phyloP scores from a whole-genome alignment of 2,888 invertebrate species.

The Strigamia maritima region DNA sequence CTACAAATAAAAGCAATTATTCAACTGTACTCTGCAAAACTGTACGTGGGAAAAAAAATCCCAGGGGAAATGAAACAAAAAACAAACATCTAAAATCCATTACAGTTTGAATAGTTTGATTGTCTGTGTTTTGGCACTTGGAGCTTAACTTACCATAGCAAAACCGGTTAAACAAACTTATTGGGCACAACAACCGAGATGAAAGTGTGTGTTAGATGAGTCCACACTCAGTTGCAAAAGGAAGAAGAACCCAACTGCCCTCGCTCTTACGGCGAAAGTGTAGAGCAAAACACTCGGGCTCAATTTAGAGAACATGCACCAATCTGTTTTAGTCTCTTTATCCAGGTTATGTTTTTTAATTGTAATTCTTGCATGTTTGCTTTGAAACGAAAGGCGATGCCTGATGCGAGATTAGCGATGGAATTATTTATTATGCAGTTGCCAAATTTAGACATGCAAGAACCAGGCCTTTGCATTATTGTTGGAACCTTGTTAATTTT shows the following conservation, averaged over 20 bases:
- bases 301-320: background rate
- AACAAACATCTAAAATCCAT: background rate
- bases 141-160: background rate
- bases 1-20: constrained; percentile 54
- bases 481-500: background rate
- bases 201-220: background rate
- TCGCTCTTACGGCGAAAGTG: background rate
- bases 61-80: background rate
- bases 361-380: background rate
- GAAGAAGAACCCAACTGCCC: background rate
- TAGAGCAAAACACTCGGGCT: background rate
- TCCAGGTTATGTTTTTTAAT: background rate
- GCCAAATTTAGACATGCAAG: background rate
- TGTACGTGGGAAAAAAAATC: background rate
- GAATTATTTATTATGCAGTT: background rate
- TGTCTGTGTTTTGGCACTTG: background rate
- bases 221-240: background rate
- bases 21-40: background rate
- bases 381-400: background rate
- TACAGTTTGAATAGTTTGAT: background rate
- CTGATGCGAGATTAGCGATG: background rate
- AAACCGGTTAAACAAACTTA: background rate
- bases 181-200: background rate
- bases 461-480: background rate
- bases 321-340: background rate